Conservation (phyloP, 2,888 invertebrate genomes). For the Gryllus longicercus region DNA sequence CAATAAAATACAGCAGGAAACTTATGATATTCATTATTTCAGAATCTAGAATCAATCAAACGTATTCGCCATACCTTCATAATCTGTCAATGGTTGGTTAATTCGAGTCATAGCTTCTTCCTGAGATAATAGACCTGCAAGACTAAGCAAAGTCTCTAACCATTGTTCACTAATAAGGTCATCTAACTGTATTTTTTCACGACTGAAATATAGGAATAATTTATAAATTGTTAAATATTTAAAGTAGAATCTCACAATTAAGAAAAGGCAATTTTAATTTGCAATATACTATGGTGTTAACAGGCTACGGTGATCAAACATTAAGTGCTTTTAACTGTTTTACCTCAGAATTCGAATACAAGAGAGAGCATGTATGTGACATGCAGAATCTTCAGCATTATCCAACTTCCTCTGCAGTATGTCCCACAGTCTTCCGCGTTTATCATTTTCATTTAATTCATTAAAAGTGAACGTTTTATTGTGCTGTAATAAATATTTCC, state of each 20-base stretch:
- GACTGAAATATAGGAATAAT: slow-evolving; percentile 50
- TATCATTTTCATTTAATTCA: slow-evolving; percentile 55
- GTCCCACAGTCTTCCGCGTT: slow-evolving; percentile 59
- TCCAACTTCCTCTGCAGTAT: slow-evolving; percentile 58
- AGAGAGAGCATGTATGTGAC: slow-evolving; percentile 57
- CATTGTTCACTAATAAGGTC: slow-evolving; percentile 64
- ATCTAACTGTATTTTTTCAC: slow-evolving; percentile 72
- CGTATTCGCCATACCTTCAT: slow-evolving; percentile 26
- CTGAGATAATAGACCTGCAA: slow-evolving; percentile 56
- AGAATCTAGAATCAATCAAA: too few species aligned
- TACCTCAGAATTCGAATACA: slow-evolving; percentile 66
- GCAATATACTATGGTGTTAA: not conserved
- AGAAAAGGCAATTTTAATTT: not conserved
- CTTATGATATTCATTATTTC: too few species aligned
- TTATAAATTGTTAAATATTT: not conserved
- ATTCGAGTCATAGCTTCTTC: slow-evolving; percentile 32
- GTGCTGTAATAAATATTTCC: slow-evolving; percentile 49
- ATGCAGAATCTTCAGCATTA: slow-evolving; percentile 48
- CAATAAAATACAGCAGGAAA: too few species aligned
- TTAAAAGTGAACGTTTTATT: slow-evolving; percentile 59
- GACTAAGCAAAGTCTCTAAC: slow-evolving; percentile 63
- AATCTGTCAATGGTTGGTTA: slow-evolving; percentile 34
- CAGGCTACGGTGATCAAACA: not conserved
- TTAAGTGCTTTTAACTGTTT: slow-evolving; percentile 18
- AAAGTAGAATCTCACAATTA: not conserved